Percentiles rank a stretch among this genome's conserved stretches.
Conservation (phyloP, 2,797 vertebrate genomes). For the Iguana delicatissima region DNA sequence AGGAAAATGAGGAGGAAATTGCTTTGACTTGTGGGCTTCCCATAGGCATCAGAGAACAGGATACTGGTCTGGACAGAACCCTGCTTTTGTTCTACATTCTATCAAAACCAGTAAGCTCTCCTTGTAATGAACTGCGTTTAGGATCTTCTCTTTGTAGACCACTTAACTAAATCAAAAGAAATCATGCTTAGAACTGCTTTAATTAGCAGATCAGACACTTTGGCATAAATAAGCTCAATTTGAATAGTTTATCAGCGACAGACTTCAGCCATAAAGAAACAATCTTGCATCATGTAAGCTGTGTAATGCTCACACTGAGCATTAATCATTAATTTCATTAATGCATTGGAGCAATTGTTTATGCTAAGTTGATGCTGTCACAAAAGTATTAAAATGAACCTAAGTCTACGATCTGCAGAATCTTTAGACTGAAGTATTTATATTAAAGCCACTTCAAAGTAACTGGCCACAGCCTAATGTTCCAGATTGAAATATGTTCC, state of each 20-base stretch:
- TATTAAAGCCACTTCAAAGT: neutral
- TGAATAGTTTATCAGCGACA: neutral
- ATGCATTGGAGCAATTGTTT: neutral
- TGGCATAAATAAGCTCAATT: conserved; percentile 3
- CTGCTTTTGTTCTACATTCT: neutral
- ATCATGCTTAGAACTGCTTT: conserved; percentile 5
- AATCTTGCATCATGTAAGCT: conserved; percentile 1
- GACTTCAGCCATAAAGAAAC: conserved; percentile 14
- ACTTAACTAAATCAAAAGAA: neutral
- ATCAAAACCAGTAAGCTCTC: neutral
- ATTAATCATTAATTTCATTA: no score
- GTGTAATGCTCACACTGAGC: neutral
- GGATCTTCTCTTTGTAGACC: conserved; percentile 14
- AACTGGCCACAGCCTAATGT: neutral
- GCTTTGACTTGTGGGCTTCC: neutral
- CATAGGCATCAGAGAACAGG: neutral
- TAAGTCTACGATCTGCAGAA: neutral
- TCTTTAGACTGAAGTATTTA: neutral
- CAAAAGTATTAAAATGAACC: neutral
- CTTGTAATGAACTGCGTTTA: neutral
- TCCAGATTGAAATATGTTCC: neutral
- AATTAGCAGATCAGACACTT: conserved; percentile 5
- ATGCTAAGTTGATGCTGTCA: neutral
- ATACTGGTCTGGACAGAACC: neutral
- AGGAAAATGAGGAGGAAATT: neutral